phyloP scores from a whole-genome alignment of 2,888 invertebrate genomes.

The Agrenia bidenticulata region DNA sequence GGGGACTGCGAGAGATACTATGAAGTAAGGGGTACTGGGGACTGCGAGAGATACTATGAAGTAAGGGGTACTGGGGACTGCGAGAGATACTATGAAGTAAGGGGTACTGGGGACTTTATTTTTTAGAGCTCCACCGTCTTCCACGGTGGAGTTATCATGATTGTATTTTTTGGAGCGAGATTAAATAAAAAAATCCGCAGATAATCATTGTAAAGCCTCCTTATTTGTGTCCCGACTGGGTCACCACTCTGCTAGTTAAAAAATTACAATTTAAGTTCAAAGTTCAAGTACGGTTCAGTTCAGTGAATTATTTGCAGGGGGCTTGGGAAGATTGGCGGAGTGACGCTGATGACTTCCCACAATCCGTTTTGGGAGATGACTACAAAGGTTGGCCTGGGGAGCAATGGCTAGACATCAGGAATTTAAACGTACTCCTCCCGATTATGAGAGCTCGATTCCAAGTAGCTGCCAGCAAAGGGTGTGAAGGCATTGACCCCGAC shows the following conservation, averaged over 20 bases:
- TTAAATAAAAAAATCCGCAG: not conserved
- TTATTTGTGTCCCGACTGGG: too few relatives aligned
- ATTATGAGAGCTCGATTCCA: slow-evolving; percentile 20
- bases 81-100: too few relatives aligned
- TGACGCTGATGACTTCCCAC: slow-evolving; percentile 18
- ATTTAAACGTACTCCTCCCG: slow-evolving; percentile 15
- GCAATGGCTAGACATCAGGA: slow-evolving; percentile 25
- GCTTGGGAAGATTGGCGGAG: slow-evolving; percentile 27
- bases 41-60: too few relatives aligned
- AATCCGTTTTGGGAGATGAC: slow-evolving; percentile 24
- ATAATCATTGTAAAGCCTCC: too few relatives aligned
- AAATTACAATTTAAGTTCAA: too few relatives aligned
- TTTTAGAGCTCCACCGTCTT: too few relatives aligned
- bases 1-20: too few relatives aligned
- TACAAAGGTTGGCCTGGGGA: slow-evolving; percentile 28
- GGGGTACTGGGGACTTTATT: too few relatives aligned
- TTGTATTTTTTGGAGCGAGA: not conserved
- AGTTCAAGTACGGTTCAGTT: too few relatives aligned
- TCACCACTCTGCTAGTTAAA: too few relatives aligned
- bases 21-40: too few relatives aligned
- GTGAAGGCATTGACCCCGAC: slow-evolving; percentile 32
- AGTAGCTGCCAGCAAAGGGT: slow-evolving; percentile 20
- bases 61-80: too few relatives aligned
- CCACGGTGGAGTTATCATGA: not conserved
- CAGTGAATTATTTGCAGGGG: slow-evolving; percentile 9